Percentiles rank a stretch among this genome's conserved stretches.
Conservation (phyloP, 2,797 vertebrate species). For the Chelmon rostratus region DNA sequence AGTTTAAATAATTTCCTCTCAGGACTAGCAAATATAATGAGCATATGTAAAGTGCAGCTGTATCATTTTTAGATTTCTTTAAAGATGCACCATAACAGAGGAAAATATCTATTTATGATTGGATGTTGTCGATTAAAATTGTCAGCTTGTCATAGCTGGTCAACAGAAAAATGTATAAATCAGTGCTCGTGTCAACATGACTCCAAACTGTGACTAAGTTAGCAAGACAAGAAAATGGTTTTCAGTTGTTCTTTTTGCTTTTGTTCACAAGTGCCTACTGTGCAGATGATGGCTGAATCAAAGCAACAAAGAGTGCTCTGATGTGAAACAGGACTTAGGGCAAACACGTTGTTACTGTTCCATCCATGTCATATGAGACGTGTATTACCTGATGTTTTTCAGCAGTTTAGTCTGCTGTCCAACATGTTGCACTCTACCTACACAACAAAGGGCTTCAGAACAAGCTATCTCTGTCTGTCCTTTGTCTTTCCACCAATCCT, state of each 20-base stretch:
- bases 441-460: conserved; percentile 11
- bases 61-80: no score
- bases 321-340: conserved; percentile 5
- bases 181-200: not conserved
- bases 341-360: not conserved
- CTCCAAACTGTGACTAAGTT: not conserved
- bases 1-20: not conserved
- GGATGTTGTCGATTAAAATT: not conserved
- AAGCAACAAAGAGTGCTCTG: not conserved
- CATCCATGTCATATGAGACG: not conserved
- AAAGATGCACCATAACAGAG: not conserved
- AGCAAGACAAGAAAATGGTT: not conserved
- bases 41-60: not conserved
- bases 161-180: not conserved
- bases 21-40: not conserved
- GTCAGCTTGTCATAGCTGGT: not conserved
- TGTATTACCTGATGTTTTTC: conserved; percentile 28
- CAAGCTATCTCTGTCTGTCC: conserved; percentile 21
- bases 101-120: not conserved
- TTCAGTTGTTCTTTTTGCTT: not conserved
- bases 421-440: not conserved
- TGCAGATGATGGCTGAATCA: conserved; percentile 6
- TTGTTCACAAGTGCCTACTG: not conserved
- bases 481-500: conserved; percentile 24
- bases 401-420: conserved; percentile 1